A percentile compares a stretch with the other conserved stretches of the same genome.
Evolutionary conservation across 1,140 invertebrate species (phyloP).

Genomic region (Chymomyza costata): DNA sequence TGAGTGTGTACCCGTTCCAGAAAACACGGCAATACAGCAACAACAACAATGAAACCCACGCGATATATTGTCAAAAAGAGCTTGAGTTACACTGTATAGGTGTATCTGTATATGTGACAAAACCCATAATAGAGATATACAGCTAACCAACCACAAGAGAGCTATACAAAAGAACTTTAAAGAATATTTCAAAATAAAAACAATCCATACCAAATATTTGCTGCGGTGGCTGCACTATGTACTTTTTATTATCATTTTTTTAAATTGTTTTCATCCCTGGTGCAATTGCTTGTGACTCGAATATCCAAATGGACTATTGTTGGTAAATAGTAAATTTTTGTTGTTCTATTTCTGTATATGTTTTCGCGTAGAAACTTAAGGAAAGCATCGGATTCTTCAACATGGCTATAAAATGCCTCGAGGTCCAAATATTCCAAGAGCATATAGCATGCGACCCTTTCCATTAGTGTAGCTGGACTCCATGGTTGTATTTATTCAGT

Average conservation of each 20-base stretch:
- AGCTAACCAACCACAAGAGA: background rate
- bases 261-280: too few species aligned
- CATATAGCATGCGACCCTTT: background rate
- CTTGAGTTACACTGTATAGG: background rate
- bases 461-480: background rate
- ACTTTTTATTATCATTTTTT: too few species aligned
- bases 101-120: background rate
- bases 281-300: too few species aligned
- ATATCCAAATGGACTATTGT: too few species aligned
- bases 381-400: conserved; percentile 11
- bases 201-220: too few species aligned
- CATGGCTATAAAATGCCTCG: conserved; percentile 19
- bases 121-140: conserved; percentile 31
- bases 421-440: conserved; percentile 10
- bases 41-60: too few species aligned
- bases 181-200: too few species aligned
- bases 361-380: conserved; percentile 10
- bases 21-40: too few species aligned
- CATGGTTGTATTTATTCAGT: conserved; percentile 3
- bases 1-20: background rate
- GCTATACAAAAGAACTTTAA: conserved; percentile 11
- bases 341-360: too few species aligned
- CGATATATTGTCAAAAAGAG: background rate
- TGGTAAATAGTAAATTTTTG: too few species aligned
- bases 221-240: too few species aligned